Percentiles rank a stretch among this genome's conserved stretches.
Conservation (phyloP, 2,797 vertebrate genomes). For the Gymnoscopelus braueri region DNA sequence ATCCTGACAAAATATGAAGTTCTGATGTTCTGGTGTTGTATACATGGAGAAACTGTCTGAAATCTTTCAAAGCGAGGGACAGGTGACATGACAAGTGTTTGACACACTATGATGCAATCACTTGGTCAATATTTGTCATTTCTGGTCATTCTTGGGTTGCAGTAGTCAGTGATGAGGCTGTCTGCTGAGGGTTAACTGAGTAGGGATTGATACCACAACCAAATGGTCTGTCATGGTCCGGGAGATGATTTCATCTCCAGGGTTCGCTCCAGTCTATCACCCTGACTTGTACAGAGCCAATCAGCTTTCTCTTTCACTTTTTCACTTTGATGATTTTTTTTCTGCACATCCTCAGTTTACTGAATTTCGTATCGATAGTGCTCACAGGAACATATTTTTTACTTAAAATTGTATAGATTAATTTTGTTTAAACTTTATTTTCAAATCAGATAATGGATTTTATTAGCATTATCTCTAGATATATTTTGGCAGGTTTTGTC, state of each 20-base stretch:
- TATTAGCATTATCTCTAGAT: too few relatives aligned
- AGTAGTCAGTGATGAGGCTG: constrained; percentile 45
- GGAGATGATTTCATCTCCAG: constrained; percentile 54
- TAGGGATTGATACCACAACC: constrained; percentile 43
- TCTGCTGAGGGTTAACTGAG: constrained; percentile 55
- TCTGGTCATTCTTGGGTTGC: constrained; percentile 38
- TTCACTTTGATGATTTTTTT: constrained; percentile 8
- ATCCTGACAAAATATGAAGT: constrained; percentile 12
- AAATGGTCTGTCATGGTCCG: constrained; percentile 50
- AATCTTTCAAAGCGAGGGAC: constrained; percentile 24
- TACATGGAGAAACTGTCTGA: constrained; percentile 19
- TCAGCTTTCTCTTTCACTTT: constrained; percentile 21
- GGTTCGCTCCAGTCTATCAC: constrained; percentile 33
- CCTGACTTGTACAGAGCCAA: constrained; percentile 3
- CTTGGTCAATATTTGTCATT: constrained; percentile 62
- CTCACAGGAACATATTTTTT: too few relatives aligned
- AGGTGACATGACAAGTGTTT: background rate
- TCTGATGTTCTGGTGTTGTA: background rate
- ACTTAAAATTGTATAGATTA: too few relatives aligned
- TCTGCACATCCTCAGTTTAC: constrained; percentile 13
- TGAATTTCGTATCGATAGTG: constrained; percentile 22
- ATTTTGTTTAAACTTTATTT: too few relatives aligned
- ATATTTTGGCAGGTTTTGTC: too few relatives aligned
- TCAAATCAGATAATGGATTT: too few relatives aligned
- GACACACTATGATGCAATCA: constrained; percentile 44